Evolutionary conservation across 2,797 vertebrate genomes (phyloP), one percentile per base, ranked within the genome.

Genomic region (Coendou prehensilis): DNA sequence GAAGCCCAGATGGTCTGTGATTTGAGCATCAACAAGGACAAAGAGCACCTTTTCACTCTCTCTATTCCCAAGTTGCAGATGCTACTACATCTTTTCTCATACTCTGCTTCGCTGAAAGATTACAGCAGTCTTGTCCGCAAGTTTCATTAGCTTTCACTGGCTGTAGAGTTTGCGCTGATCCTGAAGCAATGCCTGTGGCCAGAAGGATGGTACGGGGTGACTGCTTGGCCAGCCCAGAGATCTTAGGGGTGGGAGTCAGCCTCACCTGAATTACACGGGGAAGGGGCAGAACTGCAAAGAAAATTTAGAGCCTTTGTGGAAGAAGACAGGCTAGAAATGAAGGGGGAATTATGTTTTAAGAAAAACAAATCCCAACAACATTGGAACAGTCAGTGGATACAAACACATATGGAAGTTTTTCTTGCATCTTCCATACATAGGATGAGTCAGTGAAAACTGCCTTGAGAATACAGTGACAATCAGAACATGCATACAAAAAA

Each of bases 401-500:
- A 87, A 85, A 90, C 0, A 54, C 26, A 37, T n/a, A 78, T 13
- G 52, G 50, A 91, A 61, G 61, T 67, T 85, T 91, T 50, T 85
- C 56, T 89, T 89, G 56, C 30, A 22, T 91, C 6, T 28, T 79
- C 23, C 54, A 79, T 14, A 73, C n/a, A 15, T 69, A 86, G 85
- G 71, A 84, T 26, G n/a, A 61, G 67, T 52, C 86, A 59, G n/a
- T 37, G 52, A 69, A 57, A 88, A 79, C 1, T 69, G 30, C 47
- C 79, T 94, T 52, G 22, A 85, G 37, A 87, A 93, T 56, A 67
- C 79, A 83, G 69, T 83, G 69, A 81, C 23, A 93, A 63, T 57
- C 22, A 91, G 76, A 63, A 82, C 28, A 95, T 1, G 28, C 6
- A n/a, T 8, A 54, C 17, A 83, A 76, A 96, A 92, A 33, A 18